These are phyloP conservation scores for Agonopterix heracliana DNA, from an alignment of 2,888 invertebrate species.

Conservation along the genomic window DNA sequence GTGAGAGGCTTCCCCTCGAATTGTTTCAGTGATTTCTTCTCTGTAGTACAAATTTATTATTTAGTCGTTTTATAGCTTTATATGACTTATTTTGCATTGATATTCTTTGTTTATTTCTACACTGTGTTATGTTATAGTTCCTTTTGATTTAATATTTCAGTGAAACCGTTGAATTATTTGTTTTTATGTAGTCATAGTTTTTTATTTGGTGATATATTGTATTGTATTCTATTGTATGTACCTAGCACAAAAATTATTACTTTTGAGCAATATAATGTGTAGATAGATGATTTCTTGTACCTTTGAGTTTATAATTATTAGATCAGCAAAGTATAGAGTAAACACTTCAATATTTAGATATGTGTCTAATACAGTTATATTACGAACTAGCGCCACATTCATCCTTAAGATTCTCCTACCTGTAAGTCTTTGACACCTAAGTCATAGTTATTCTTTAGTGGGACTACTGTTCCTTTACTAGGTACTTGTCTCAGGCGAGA, in stretches of 20 bases:
- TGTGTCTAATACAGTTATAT: slow-evolving; percentile 38
- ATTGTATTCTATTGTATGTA: slow-evolving; percentile 9
- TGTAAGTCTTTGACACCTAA: slow-evolving; percentile 63
- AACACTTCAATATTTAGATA: slow-evolving; percentile 22
- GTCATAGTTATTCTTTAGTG: slow-evolving; percentile 59
- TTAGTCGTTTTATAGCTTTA: slow-evolving; percentile 55
- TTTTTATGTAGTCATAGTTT: slow-evolving; percentile 8
- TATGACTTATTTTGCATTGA: slow-evolving; percentile 11
- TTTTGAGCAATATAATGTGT: neutral
- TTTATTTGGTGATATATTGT: slow-evolving; percentile 15
- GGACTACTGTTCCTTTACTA: slow-evolving; percentile 39
- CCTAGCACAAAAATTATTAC: slow-evolving; percentile 11
- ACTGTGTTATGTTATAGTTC: slow-evolving; percentile 10
- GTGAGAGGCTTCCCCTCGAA: neutral
- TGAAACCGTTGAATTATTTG: slow-evolving; percentile 5
- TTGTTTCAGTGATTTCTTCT: slow-evolving; percentile 40
- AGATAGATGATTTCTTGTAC: slow-evolving; percentile 2
- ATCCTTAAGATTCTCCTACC: slow-evolving; percentile 48
- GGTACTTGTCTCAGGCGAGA: slow-evolving; percentile 32
- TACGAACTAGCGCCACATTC: slow-evolving; percentile 19
- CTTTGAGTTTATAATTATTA: too few species aligned
- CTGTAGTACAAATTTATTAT: slow-evolving; percentile 63
- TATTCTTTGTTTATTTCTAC: slow-evolving; percentile 7
- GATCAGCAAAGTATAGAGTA: too few species aligned
- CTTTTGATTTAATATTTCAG: slow-evolving; percentile 8